Evolutionary conservation across 2,113 vertebrate genomes (phyloP).

Genomic region (Diadophis punctatus): DNA sequence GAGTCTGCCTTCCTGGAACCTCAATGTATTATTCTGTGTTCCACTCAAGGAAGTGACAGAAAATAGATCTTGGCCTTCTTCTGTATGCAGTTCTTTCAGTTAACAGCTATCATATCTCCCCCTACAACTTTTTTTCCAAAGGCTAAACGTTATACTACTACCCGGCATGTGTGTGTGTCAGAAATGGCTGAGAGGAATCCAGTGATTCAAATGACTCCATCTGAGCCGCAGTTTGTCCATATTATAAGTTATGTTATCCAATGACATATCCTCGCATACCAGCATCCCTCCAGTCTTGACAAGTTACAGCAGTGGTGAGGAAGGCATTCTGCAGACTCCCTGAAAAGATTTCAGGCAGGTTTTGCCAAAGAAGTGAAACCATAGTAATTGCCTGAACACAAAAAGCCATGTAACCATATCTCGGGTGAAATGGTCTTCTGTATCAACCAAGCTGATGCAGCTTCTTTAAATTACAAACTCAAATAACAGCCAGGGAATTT

Average conservation of each 20-base stretch:
- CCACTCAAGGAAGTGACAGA: neutral
- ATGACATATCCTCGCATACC: neutral
- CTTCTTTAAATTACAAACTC: conserved; percentile 32
- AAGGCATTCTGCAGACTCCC: neutral
- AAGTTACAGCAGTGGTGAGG: neutral
- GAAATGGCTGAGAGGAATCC: neutral
- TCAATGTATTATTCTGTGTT: neutral
- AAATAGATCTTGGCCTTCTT: neutral
- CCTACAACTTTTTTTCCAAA: neutral
- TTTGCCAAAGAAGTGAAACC: conserved; percentile 17
- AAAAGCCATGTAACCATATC: neutral
- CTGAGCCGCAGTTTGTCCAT: neutral
- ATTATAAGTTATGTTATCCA: neutral
- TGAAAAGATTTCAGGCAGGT: neutral
- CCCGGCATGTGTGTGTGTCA: neutral
- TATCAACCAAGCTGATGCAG: conserved; percentile 36
- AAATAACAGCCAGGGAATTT: conserved; percentile 15
- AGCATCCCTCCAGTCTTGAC: neutral
- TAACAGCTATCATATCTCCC: neutral
- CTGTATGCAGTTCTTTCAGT: neutral
- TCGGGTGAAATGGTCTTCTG: conserved; percentile 23
- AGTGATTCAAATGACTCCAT: neutral
- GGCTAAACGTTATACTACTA: neutral
- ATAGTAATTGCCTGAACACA: neutral
- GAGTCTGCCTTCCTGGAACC: neutral